These are phyloP conservation scores for Trichopoda pennipes DNA, from an alignment of 2,888 invertebrate genomes.

Conservation along the genomic window DNA sequence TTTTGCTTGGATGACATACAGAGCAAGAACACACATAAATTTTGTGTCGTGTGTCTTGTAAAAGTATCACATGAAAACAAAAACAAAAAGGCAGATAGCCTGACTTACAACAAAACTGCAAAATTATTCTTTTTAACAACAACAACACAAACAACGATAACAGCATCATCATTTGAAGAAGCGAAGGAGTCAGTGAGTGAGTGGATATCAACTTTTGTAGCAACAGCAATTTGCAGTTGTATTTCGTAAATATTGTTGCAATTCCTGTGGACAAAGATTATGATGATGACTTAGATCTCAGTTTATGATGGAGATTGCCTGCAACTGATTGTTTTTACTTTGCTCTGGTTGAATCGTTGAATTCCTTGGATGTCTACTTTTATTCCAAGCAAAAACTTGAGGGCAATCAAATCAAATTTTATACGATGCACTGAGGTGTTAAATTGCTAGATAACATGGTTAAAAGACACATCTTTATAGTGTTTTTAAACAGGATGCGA, in stretches of 20 bases:
- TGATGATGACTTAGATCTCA: constrained; percentile 5
- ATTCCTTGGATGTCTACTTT: constrained; percentile 11
- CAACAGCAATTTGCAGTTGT: background rate
- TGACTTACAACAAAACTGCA: constrained; percentile 42
- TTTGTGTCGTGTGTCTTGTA: constrained; percentile 63
- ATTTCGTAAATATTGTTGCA: background rate
- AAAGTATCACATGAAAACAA: constrained; percentile 45
- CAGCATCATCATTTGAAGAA: background rate
- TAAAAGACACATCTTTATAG: constrained; percentile 31
- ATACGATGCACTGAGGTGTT: constrained; percentile 60
- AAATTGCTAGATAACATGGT: constrained; percentile 64
- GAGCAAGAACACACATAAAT: background rate
- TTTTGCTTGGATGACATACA: constrained; percentile 11
- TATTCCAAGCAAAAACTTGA: constrained; percentile 17
- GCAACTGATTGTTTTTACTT: constrained; percentile 38
- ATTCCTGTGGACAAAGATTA: constrained; percentile 8
- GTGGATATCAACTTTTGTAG: background rate
- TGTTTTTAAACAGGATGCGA: background rate
- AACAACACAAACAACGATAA: background rate
- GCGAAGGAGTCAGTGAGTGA: background rate
- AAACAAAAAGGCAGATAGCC: constrained; percentile 4
- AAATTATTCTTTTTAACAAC: constrained; percentile 40
- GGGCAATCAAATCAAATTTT: constrained; percentile 63
- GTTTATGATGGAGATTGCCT: background rate
- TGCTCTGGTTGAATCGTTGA: constrained; percentile 28